Evolutionary conservation across 2,888 invertebrate genomes (phyloP).

Genomic region (Dyspetes luteomarginatus): DNA sequence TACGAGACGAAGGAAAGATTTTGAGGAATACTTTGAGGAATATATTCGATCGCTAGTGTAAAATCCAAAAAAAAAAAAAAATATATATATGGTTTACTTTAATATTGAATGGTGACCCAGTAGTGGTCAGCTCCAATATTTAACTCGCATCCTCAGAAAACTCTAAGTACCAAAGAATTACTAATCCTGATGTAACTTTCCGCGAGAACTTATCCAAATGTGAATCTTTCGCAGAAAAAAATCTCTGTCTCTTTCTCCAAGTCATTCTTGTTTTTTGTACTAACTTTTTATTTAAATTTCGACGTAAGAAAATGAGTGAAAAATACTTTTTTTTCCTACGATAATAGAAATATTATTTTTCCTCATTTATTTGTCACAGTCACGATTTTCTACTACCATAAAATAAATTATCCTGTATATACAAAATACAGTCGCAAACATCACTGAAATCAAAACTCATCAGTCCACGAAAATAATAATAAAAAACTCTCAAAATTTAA

Average conservation of each 20-base stretch:
- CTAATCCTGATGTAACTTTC: too few species aligned
- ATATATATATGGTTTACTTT: too few species aligned
- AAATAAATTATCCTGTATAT: constrained; percentile 40
- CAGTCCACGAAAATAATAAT: constrained; percentile 16
- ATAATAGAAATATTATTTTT: neutral
- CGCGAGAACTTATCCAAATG: neutral
- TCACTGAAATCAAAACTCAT: constrained; percentile 47
- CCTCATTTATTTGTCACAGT: neutral
- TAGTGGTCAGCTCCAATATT: too few species aligned
- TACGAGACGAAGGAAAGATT: too few species aligned
- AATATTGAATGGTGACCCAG: too few species aligned
- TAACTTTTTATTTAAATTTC: neutral
- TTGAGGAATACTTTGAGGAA: too few species aligned
- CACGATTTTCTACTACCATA: constrained; percentile 18
- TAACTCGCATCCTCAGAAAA: too few species aligned
- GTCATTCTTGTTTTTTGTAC: neutral
- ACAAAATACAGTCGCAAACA: constrained; percentile 61
- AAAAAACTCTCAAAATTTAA: constrained; percentile 51
- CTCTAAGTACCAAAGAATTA: too few species aligned
- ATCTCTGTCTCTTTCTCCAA: too few species aligned
- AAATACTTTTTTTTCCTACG: neutral
- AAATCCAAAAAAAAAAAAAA: too few species aligned
- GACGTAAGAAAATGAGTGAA: neutral
- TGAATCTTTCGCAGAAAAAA: neutral
- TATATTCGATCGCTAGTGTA: too few species aligned